These are phyloP conservation scores for Xyrichtys novacula DNA, from an alignment of 2,797 vertebrate genomes.

Conservation along the genomic window DNA sequence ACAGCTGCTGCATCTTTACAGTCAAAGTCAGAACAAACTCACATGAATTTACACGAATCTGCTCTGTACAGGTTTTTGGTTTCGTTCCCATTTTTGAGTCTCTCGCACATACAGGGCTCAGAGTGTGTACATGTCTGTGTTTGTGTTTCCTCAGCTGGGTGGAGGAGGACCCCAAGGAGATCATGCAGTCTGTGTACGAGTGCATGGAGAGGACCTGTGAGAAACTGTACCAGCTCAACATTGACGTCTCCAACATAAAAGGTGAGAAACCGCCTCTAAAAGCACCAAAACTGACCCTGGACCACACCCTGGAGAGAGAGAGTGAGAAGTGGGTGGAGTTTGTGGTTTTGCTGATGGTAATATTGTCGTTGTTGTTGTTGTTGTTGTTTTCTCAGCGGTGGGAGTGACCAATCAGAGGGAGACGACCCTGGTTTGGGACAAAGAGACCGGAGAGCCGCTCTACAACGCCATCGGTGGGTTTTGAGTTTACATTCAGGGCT, in stretches of 20 bases:
- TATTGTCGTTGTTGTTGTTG: constrained; percentile 3
- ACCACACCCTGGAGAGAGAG: not conserved
- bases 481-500: too few relatives aligned
- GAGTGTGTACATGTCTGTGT: constrained; percentile 8
- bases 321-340: not conserved
- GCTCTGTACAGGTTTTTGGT: too few relatives aligned
- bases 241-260: constrained; percentile 93
- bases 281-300: not conserved
- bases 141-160: constrained; percentile 89
- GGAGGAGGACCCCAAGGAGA: constrained; percentile 95
- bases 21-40: too few relatives aligned
- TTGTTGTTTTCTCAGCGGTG: constrained; percentile 82
- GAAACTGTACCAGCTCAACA: constrained; percentile 90
- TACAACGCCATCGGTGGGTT: constrained; percentile 93
- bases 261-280: constrained; percentile 66
- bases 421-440: constrained; percentile 96
- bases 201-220: constrained; percentile 95
- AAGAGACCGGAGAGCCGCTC: constrained; percentile 91
- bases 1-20: too few relatives aligned
- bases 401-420: constrained; percentile 97
- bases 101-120: not conserved
- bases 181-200: constrained; percentile 93
- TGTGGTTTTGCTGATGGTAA: not conserved
- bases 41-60: too few relatives aligned
- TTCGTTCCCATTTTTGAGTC: not conserved